Evolutionary conservation across 30 jellyfish, hydroid and myxozoan species (phyloP).

Genomic region (Morbakka virulenta): DNA sequence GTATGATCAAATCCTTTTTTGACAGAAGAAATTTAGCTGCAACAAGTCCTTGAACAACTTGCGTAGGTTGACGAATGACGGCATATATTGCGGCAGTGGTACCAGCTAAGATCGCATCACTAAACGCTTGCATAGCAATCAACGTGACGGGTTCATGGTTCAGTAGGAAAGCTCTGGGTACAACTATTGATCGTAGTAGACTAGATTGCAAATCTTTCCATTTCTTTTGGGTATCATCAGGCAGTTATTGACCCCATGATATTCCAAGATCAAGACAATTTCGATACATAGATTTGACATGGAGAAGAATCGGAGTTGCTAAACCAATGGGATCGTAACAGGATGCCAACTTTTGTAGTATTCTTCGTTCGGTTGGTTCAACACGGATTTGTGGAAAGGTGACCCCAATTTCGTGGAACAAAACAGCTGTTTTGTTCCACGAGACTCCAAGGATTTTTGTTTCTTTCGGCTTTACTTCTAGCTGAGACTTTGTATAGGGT

Average conservation of each 20-base stretch:
- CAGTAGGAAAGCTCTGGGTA: slow-evolving; percentile 45
- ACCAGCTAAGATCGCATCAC: slow-evolving; percentile 65
- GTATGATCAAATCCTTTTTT: not conserved
- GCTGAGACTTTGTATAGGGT: too few species aligned
- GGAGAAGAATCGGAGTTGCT: not conserved
- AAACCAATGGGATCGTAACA: not conserved
- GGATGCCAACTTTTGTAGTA: slow-evolving; percentile 8
- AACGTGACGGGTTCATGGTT: slow-evolving; percentile 2
- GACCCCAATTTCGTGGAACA: slow-evolving; percentile 36
- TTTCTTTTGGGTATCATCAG: slow-evolving; percentile 3
- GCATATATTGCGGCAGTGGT: slow-evolving; percentile 58
- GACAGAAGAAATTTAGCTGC: not conserved
- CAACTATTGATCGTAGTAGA: slow-evolving; percentile 12
- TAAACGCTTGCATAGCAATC: slow-evolving; percentile 63
- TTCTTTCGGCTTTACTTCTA: too few species aligned
- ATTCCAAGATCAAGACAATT: not conserved
- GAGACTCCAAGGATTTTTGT: not conserved
- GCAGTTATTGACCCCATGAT: slow-evolving; percentile 20
- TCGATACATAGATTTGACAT: not conserved
- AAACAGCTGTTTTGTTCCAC: too few species aligned
- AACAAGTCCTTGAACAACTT: slow-evolving; percentile 38
- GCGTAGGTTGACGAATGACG: slow-evolving; percentile 48
- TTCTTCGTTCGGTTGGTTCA: slow-evolving; percentile 49
- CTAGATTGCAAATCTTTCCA: slow-evolving; percentile 12
- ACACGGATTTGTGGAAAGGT: slow-evolving; percentile 27